Evolutionary conservation across 1,140 invertebrate species (phyloP).

Genomic region (Aricia agestis): DNA sequence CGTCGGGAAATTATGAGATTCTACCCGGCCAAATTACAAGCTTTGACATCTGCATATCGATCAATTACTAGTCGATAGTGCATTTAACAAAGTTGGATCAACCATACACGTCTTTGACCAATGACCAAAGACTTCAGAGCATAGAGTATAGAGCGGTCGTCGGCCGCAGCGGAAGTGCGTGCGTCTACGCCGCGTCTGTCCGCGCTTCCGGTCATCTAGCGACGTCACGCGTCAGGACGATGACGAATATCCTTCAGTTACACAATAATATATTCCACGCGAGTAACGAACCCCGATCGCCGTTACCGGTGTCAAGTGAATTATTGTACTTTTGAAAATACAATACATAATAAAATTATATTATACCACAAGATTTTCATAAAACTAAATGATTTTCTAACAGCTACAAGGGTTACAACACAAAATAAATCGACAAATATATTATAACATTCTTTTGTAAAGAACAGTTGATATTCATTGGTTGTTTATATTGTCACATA

Average conservation of each 20-base stretch:
- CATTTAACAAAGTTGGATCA: too few relatives aligned
- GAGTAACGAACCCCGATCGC: background rate
- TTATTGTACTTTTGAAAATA: background rate
- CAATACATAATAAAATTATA: too few relatives aligned
- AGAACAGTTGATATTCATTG: background rate
- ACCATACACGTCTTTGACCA: too few relatives aligned
- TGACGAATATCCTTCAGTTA: conserved; percentile 17
- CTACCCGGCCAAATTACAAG: too few relatives aligned
- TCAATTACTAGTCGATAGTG: too few relatives aligned
- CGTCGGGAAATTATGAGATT: too few relatives aligned
- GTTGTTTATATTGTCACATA: background rate
- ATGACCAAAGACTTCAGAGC: conserved; percentile 2
- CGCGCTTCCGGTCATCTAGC: conserved; percentile 54
- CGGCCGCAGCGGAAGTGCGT: conserved; percentile 63
- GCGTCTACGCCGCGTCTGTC: conserved; percentile 69
- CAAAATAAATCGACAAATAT: too few relatives aligned
- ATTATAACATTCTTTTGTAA: too few relatives aligned
- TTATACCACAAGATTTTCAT: too few relatives aligned
- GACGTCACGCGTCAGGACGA: conserved; percentile 23
- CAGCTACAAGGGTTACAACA: too few relatives aligned
- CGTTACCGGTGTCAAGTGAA: background rate
- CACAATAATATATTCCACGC: background rate
- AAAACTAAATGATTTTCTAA: too few relatives aligned
- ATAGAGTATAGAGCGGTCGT: conserved; percentile 52
- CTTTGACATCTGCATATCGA: too few relatives aligned